Conservation (phyloP, 2,888 invertebrate genomes). For the Tenthredo mesomela region DNA sequence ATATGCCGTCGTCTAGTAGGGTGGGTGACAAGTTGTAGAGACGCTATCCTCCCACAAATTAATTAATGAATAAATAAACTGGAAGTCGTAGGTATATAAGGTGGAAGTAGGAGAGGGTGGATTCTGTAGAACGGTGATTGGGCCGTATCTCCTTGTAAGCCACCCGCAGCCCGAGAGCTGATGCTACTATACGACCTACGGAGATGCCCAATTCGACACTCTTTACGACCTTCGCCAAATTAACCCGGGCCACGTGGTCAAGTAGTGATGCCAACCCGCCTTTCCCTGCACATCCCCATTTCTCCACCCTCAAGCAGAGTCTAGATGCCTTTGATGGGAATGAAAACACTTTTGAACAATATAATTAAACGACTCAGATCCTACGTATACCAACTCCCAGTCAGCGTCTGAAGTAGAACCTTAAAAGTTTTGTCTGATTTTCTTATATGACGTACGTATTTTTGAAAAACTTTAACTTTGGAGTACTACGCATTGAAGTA, state of each 20-base stretch:
- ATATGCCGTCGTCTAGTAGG: background rate
- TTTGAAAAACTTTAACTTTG: background rate
- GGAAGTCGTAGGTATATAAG: constrained; percentile 45
- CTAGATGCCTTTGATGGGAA: constrained; percentile 16
- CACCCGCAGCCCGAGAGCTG: constrained; percentile 57
- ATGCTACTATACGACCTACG: constrained; percentile 60
- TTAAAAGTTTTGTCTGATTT: background rate
- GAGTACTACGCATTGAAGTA: background rate
- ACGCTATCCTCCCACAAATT: constrained; percentile 55
- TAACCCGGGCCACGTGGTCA: constrained; percentile 56
- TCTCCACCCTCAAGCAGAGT: background rate
- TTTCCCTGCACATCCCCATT: background rate
- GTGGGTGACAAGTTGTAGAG: constrained; percentile 28
- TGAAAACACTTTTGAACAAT: constrained; percentile 18
- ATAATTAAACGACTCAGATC: background rate
- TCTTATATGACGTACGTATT: background rate
- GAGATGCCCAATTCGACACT: constrained; percentile 59
- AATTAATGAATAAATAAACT: constrained; percentile 56
- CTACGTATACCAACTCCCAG: too few species aligned
- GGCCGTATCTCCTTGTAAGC: constrained; percentile 64
- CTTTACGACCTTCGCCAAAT: constrained; percentile 62
- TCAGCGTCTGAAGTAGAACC: background rate
- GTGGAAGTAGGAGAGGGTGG: constrained; percentile 43
- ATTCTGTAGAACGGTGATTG: constrained; percentile 58
- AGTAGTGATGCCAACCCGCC: constrained; percentile 27